Percentiles rank a stretch among this genome's conserved stretches.
Evolutionary conservation across 2,797 vertebrate species (phyloP).

Genomic region (Forpus xanthops): DNA sequence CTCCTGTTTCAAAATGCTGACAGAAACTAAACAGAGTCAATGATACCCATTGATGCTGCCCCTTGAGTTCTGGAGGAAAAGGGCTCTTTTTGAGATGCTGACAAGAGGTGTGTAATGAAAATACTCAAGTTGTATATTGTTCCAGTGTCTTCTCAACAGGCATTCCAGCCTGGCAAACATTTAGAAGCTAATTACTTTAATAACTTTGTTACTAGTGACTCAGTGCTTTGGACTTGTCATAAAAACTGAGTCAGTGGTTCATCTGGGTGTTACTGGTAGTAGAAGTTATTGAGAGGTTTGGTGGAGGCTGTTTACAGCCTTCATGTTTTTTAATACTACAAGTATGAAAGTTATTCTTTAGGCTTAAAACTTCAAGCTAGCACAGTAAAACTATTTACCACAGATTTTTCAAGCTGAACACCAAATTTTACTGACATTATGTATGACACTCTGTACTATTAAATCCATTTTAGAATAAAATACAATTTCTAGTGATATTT

Average conservation of each 20-base stretch:
- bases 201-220: not conserved
- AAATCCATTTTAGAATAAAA: not conserved
- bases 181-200: not conserved
- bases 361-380: not conserved
- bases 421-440: not conserved
- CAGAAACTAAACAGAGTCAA: not conserved
- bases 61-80: not conserved
- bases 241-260: not conserved
- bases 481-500: not conserved
- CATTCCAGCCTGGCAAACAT: not conserved
- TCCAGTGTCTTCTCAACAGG: not conserved
- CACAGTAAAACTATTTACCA: not conserved
- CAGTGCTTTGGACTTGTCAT: not conserved
- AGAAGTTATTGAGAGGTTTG: not conserved
- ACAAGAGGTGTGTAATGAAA: not conserved
- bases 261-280: not conserved
- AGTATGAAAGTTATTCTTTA: not conserved
- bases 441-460: not conserved
- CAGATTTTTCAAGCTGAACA: not conserved
- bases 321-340: not conserved
- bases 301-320: not conserved
- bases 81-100: not conserved
- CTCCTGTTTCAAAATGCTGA: not conserved
- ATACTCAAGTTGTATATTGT: not conserved
- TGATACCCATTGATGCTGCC: not conserved